phyloP scores from a whole-genome alignment of 2,797 vertebrate species.

The Choloepus didactylus region DNA sequence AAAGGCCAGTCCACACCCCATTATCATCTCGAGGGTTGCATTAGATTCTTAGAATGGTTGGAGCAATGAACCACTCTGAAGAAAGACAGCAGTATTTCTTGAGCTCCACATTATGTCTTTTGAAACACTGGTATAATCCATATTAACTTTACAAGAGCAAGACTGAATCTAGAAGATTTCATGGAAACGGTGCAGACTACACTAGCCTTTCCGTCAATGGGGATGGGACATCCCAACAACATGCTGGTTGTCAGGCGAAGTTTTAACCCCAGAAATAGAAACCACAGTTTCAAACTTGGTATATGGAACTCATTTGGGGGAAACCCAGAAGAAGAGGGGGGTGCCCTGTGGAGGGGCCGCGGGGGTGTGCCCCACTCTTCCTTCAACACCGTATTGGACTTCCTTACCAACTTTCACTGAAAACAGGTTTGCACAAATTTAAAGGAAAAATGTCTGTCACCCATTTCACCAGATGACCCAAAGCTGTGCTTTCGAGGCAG shows the following conservation, averaged over 20 bases:
- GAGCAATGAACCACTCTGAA: not conserved
- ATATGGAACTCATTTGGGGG: not conserved
- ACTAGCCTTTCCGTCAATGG: slow-evolving; percentile 21
- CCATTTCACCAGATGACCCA: not conserved
- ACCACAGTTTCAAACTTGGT: not conserved
- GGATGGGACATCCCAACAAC: not conserved
- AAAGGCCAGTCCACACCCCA: not conserved
- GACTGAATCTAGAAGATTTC: slow-evolving; percentile 39
- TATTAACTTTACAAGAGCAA: slow-evolving; percentile 49
- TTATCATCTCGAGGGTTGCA: not conserved
- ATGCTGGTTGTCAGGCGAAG: not conserved
- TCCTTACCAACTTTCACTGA: slow-evolving; percentile 5
- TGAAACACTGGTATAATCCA: slow-evolving; percentile 28
- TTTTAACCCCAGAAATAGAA: not conserved
- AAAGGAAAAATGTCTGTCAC: not conserved
- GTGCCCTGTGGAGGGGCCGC: not conserved
- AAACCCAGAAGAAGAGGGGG: not conserved
- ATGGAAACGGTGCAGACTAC: not conserved
- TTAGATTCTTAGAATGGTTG: not conserved
- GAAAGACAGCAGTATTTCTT: not conserved
- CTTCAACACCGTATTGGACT: not conserved
- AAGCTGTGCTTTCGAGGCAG: not conserved
- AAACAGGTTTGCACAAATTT: not conserved
- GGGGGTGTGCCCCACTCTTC: not conserved
- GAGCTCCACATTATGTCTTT: not conserved